Evolutionary conservation across 2,797 vertebrate species (phyloP), one percentile per base, ranked within the genome.

Genomic region (Leptatherina wallacei): DNA sequence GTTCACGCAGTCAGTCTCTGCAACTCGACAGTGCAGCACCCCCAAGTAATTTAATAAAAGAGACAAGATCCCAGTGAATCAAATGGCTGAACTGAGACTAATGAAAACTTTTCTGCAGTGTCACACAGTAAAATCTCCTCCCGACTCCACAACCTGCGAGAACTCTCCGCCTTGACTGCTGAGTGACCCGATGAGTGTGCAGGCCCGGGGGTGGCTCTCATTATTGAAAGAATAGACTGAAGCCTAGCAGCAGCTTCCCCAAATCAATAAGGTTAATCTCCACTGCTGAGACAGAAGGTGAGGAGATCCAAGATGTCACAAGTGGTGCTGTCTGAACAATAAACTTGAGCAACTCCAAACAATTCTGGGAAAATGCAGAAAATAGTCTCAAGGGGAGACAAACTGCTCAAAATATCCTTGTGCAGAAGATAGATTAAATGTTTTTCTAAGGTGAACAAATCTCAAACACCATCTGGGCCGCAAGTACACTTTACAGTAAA

Each of bases 191-290:
- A 24, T 61, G 44, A 51, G 42, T 16, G 42, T 11, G 47, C 30
- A 65, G 36, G 61, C 40, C 13, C 24, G 24, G 7, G 16, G 42
- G 32, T n/a, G 6, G 63, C 57, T 62, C 61, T 72, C 33, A 57
- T 82, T 68, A 85, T 77, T 72, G 51, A 80, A 78, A 66, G 61
- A 63, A 82, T 79, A 84, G 74, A 83, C 71, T 78, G 57, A 82
- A 51, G 65, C 3, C 0, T 60, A 29, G 44, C 73, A 65, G 59
- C 51, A 63, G 40, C 36, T 24, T 67, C 61, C 27, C 32, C 47
- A 40, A 56, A 86, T 92, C 88, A 83, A 82, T 89, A 77, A 60
- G 24, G 18, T n/a, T 65, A 75, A 84, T 71, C 55, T 78, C 35
- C 55, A 12, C 36, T 61, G 33, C 70, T 56, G 61, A 74, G 69